Evolutionary conservation across 1,140 invertebrate genomes (phyloP).

Genomic region (Gonioctena quinquepunctata): DNA sequence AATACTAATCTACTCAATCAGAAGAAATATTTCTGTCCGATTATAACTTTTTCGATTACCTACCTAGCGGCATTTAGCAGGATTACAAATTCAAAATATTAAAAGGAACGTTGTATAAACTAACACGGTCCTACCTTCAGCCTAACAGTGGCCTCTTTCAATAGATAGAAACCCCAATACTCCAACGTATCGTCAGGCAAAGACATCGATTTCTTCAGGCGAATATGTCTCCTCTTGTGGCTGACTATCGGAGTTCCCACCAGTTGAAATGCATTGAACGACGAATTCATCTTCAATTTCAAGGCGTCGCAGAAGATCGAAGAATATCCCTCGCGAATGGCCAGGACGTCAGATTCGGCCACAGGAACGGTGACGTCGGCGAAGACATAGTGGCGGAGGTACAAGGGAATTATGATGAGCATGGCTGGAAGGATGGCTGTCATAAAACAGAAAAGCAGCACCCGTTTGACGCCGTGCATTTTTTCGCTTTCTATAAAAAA

Average conservation of each 20-base stretch:
- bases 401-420: conserved; percentile 73
- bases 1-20: no score
- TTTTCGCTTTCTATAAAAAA: conserved; percentile 64
- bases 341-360: conserved; percentile 79
- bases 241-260: conserved; percentile 69
- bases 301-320: conserved; percentile 79
- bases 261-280: conserved; percentile 83
- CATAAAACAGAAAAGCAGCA: conserved; percentile 73
- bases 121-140: conserved; percentile 26
- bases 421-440: conserved; percentile 72
- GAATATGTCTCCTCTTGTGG: conserved; percentile 71
- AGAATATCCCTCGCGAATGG: conserved; percentile 77
- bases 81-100: no score
- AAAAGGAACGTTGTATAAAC: no score
- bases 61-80: no score
- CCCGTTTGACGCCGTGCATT: conserved; percentile 75
- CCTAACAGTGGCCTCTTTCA: conserved; percentile 61
- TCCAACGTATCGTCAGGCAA: conserved; percentile 83
- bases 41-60: no score
- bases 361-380: conserved; percentile 74
- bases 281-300: conserved; percentile 74
- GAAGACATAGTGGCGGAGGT: conserved; percentile 73
- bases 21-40: no score
- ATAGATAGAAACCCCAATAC: conserved; percentile 87
- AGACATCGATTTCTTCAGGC: conserved; percentile 78